Percentiles rank a stretch among this genome's conserved stretches.
Evolutionary conservation across 2,888 invertebrate species (phyloP).

Genomic region (Microplitis manilae): DNA sequence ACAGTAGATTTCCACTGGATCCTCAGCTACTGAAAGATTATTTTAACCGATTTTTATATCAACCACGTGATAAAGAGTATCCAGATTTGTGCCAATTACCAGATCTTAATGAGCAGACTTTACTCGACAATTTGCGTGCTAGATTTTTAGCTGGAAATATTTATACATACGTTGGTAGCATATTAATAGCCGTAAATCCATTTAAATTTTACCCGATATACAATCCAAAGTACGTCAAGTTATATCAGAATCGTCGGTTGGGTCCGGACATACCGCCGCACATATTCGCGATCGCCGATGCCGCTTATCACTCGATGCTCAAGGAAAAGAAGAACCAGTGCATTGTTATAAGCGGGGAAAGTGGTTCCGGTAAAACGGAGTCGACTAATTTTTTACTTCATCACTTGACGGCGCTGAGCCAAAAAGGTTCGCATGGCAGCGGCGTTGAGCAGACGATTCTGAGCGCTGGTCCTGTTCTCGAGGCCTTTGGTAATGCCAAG

Average conservation of each 20-base stretch:
- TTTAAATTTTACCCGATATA: constrained; percentile 97
- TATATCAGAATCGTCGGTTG: constrained; percentile 93
- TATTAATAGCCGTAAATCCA: constrained; percentile 94
- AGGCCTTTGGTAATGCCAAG: constrained; percentile 99
- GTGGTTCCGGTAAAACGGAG: constrained; percentile 97
- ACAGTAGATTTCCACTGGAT: constrained; percentile 87
- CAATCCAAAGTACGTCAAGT: constrained; percentile 96
- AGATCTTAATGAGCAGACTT: constrained; percentile 93
- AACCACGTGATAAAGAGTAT: constrained; percentile 94
- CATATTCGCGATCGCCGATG: constrained; percentile 96
- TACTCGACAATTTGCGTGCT: constrained; percentile 90
- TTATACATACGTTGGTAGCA: constrained; percentile 96
- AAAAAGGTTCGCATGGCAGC: constrained; percentile 93
- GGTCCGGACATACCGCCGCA: constrained; percentile 95
- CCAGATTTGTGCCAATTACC: constrained; percentile 96
- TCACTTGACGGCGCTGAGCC: constrained; percentile 94
- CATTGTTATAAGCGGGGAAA: constrained; percentile 95
- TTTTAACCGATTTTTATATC: constrained; percentile 91
- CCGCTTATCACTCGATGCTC: constrained; percentile 95
- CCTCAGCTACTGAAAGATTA: constrained; percentile 94
- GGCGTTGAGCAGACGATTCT: constrained; percentile 98
- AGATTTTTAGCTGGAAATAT: constrained; percentile 94
- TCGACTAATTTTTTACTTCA: constrained; percentile 96
- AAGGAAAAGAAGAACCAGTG: constrained; percentile 92
- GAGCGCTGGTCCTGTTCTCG: constrained; percentile 95